These are phyloP conservation scores for Camptogramma bilineatum DNA, from an alignment of 2,888 invertebrate genomes.

Conservation along the genomic window DNA sequence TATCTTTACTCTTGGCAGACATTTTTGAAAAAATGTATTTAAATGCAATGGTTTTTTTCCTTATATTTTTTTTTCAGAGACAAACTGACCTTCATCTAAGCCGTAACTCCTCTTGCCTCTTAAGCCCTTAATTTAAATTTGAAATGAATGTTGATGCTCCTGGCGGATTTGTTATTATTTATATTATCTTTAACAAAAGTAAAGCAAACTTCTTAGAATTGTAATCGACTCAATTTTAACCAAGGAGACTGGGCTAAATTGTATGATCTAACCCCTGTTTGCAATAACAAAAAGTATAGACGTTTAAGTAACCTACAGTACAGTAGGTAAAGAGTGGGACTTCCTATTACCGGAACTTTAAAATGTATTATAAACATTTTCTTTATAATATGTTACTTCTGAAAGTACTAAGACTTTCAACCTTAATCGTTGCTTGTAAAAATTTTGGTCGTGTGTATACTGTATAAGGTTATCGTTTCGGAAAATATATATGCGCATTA, in stretches of 20 bases:
- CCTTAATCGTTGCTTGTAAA: too few species aligned
- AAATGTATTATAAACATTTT: too few species aligned
- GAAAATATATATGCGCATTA: too few species aligned
- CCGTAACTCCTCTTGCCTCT: neutral
- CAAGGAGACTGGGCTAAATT: conserved; percentile 2
- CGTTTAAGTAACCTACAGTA: too few species aligned
- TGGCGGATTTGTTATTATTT: conserved; percentile 36
- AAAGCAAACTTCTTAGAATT: conserved; percentile 29
- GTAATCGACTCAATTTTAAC: conserved; percentile 22
- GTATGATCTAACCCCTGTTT: neutral
- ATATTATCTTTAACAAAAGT: conserved; percentile 30
- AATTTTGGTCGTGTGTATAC: too few species aligned
- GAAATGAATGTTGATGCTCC: conserved; percentile 15
- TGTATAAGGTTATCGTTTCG: too few species aligned
- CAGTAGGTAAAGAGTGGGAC: too few species aligned
- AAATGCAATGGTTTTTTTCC: neutral
- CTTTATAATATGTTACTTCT: too few species aligned
- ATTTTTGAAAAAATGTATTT: neutral
- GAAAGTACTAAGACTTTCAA: too few species aligned
- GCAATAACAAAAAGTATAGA: too few species aligned
- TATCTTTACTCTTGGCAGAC: too few species aligned
- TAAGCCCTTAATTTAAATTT: conserved; percentile 17
- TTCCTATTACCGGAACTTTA: too few species aligned
- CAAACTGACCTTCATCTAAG: neutral
- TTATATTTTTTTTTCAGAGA: neutral